These are phyloP conservation scores for Sakesphorus luctuosus DNA, from an alignment of 2,113 vertebrate species.

Conservation along the genomic window DNA sequence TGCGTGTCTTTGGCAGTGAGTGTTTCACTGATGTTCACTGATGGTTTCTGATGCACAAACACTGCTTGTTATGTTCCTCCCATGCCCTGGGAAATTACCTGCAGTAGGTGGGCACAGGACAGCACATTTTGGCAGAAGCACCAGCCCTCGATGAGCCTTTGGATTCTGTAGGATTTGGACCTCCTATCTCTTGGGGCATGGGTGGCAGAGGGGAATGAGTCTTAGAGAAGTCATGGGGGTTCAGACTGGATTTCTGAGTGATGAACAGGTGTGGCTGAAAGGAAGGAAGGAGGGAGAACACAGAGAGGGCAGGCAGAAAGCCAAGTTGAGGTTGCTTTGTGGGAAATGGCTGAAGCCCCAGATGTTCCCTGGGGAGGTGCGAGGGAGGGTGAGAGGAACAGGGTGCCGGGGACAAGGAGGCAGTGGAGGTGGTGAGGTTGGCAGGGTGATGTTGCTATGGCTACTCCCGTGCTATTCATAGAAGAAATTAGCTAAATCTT, in stretches of 20 bases:
- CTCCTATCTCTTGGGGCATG: not conserved
- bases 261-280: not conserved
- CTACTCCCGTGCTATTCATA: slow-evolving; percentile 73
- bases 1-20: not conserved
- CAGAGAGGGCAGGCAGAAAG: not conserved
- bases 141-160: not conserved
- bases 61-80: not conserved
- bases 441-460: slow-evolving; percentile 76
- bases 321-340: not conserved
- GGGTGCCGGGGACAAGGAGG: slow-evolving; percentile 49
- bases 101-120: not conserved
- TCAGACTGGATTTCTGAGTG: not conserved
- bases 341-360: slow-evolving; percentile 52
- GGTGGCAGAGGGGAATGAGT: not conserved
- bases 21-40: not conserved
- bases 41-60: not conserved
- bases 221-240: rapidly evolving
- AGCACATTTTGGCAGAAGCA: not conserved
- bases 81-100: not conserved
- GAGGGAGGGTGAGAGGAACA: slow-evolving; percentile 61
- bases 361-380: slow-evolving; percentile 41
- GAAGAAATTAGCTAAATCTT: slow-evolving; percentile 74
- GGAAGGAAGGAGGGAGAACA: not conserved
- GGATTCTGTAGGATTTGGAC: not conserved
- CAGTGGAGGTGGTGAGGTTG: slow-evolving; percentile 74